A percentile compares a stretch with the other conserved stretches of the same genome.
phyloP scores from a whole-genome alignment of 2,113 vertebrate species.

The Abramis brama region DNA sequence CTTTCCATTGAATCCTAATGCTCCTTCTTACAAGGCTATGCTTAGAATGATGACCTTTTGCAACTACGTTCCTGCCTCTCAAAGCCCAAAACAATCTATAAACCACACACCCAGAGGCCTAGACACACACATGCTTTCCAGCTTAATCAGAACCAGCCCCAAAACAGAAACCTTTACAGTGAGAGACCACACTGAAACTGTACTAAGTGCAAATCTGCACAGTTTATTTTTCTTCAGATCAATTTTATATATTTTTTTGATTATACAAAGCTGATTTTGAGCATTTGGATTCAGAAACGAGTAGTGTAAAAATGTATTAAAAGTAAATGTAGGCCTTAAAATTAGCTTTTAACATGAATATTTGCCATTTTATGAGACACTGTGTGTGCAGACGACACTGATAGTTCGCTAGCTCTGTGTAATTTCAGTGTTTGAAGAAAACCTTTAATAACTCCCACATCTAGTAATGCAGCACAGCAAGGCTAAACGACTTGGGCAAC shows the following conservation, averaged over 20 bases:
- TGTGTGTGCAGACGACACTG: neutral
- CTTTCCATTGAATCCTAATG: conserved; percentile 44
- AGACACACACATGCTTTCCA: neutral
- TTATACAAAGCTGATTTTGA: neutral
- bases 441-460: neutral
- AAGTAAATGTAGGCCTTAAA: neutral
- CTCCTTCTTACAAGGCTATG: conserved; percentile 20
- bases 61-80: neutral
- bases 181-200: neutral
- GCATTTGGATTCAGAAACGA: neutral
- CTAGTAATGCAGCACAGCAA: neutral
- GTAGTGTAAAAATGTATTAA: neutral
- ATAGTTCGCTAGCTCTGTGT: neutral
- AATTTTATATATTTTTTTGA: neutral
- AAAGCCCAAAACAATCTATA: conserved; percentile 9
- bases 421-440: neutral
- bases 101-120: neutral
- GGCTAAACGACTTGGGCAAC: neutral
- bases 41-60: conserved; percentile 23
- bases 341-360: neutral
- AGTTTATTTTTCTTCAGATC: neutral
- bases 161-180: neutral
- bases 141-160: neutral
- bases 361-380: neutral
- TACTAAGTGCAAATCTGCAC: neutral